These are phyloP conservation scores for Propithecus coquereli DNA, from an alignment of 2,113 vertebrate genomes.

Conservation along the genomic window DNA sequence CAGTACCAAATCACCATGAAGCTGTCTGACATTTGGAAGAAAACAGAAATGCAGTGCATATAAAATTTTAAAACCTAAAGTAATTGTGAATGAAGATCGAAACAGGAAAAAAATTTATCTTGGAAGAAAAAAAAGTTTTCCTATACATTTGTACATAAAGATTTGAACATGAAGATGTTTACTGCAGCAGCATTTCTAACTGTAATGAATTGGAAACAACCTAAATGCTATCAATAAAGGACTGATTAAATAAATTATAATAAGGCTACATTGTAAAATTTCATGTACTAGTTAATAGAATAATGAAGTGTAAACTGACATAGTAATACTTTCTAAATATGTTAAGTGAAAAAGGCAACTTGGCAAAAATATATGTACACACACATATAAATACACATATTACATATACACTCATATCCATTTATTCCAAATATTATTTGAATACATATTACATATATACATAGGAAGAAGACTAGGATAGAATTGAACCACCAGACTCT, in stretches of 20 bases:
- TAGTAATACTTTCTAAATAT: not conserved
- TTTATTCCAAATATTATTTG: conserved; percentile 6
- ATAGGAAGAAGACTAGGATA: not conserved
- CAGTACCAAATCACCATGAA: not conserved
- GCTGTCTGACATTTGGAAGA: not conserved
- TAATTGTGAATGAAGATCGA: not conserved
- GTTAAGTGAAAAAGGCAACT: not conserved
- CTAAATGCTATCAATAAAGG: not conserved
- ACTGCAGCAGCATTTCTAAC: not conserved
- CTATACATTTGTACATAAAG: not conserved
- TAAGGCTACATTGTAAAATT: not conserved
- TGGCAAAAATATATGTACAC: not conserved
- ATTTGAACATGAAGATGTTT: not conserved
- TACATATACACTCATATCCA: not conserved
- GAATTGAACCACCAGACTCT: not conserved
- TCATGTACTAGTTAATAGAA: not conserved
- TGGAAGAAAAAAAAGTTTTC: not conserved
- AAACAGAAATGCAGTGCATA: not conserved
- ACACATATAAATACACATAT: not conserved
- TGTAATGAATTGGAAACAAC: not conserved
- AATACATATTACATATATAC: not conserved
- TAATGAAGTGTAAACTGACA: conserved; percentile 7
- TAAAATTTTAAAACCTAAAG: conserved; percentile 7
- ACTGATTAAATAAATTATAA: not conserved
- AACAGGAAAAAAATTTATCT: not conserved